These are phyloP conservation scores for Xenopus tropicalis DNA, from an alignment of 2,113 vertebrate genomes.

Conservation along the genomic window DNA sequence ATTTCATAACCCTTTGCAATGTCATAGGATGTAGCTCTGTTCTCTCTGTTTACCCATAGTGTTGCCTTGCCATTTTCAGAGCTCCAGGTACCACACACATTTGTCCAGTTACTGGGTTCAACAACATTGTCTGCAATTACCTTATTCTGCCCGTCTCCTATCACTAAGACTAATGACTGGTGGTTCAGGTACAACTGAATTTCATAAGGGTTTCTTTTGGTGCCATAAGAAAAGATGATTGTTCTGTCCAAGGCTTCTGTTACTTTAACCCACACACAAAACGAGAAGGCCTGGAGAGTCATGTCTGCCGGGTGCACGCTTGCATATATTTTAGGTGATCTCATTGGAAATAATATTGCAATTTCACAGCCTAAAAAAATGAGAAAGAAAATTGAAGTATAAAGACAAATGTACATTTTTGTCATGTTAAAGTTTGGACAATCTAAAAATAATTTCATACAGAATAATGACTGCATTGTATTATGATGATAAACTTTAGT, in stretches of 20 bases:
- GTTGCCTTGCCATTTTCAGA: constrained; percentile 66
- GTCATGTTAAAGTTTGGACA: no score
- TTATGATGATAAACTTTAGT: no score
- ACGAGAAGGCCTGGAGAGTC: constrained; percentile 71
- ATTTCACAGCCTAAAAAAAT: constrained; percentile 78
- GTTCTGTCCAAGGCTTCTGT: constrained; percentile 80
- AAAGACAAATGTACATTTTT: no score
- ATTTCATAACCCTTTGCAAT: constrained; percentile 68
- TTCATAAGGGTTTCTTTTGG: constrained; percentile 79
- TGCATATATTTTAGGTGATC: constrained; percentile 82
- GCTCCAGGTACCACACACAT: constrained; percentile 83
- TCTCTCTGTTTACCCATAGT: constrained; percentile 75
- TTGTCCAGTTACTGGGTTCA: constrained; percentile 70
- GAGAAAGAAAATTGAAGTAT: background rate
- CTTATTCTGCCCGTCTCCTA: constrained; percentile 70
- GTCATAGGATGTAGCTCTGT: constrained; percentile 48
- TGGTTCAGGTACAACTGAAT: constrained; percentile 81
- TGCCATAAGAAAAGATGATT: constrained; percentile 86
- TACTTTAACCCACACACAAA: constrained; percentile 86
- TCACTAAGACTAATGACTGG: constrained; percentile 61
- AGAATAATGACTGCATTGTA: no score
- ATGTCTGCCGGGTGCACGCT: constrained; percentile 69
- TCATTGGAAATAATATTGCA: constrained; percentile 89
- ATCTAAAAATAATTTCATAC: no score
- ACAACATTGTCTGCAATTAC: constrained; percentile 56